Percentiles rank a stretch among this genome's conserved stretches.
phyloP scores from a whole-genome alignment of 37 sponge, comb jelly and placozoan genomes.

The Geodia barretti region DNA sequence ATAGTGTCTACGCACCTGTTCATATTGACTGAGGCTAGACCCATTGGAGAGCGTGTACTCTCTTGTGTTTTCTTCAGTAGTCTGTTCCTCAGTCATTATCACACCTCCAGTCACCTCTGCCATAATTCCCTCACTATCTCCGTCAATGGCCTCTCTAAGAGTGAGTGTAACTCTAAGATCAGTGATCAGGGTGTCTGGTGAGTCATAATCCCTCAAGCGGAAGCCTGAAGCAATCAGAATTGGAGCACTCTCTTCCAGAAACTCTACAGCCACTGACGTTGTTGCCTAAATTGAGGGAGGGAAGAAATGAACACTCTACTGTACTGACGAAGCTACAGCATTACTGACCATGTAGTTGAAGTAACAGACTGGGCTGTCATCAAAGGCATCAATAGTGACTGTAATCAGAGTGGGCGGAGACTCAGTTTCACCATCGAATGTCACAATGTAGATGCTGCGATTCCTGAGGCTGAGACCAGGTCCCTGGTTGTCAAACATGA shows the following conservation, averaged over 20 bases:
- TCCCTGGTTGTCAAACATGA: conserved; percentile 44
- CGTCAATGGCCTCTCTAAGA: conserved; percentile 20
- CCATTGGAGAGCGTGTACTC: neutral
- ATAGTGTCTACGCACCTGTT: conserved; percentile 11
- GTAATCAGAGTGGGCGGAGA: conserved; percentile 5
- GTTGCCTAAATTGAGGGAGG: conserved; percentile 15
- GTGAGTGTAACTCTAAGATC: conserved; percentile 6
- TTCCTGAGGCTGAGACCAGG: conserved; percentile 4
- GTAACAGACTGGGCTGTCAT: conserved; percentile 66
- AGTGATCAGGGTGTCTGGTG: neutral
- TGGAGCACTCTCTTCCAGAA: conserved; percentile 26
- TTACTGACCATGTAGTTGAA: conserved; percentile 36
- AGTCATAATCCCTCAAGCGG: conserved; percentile 42
- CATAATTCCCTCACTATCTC: conserved; percentile 16
- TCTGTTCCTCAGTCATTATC: neutral
- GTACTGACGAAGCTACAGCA: neutral
- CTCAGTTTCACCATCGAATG: conserved; percentile 49
- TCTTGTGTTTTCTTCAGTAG: neutral
- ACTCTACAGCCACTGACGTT: neutral
- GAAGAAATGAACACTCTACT: neutral
- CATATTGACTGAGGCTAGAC: conserved; percentile 1
- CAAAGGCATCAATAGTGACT: conserved; percentile 25
- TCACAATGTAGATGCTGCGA: conserved; percentile 26
- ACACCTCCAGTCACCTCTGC: conserved; percentile 8
- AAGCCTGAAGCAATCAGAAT: conserved; percentile 21